Evolutionary conservation across 2,113 vertebrate species (phyloP), one percentile per base, ranked within the genome.

Genomic region (Atherinomorus stipes): DNA sequence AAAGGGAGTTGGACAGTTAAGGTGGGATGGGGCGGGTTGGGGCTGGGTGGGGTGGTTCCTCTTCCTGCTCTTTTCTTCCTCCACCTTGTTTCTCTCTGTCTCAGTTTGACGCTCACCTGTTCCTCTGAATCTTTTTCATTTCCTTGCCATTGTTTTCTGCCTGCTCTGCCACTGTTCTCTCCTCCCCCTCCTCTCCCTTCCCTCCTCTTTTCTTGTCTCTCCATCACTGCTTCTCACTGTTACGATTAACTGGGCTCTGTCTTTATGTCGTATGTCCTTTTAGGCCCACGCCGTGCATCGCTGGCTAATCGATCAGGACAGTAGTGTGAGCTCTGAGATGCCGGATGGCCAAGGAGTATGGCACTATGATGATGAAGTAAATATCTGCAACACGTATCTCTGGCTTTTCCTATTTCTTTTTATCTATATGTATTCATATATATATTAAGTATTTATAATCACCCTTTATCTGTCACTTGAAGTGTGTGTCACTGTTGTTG

Each of bases 341-440:
- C 92, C 88, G 91, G 94, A 95, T 93, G 93, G 93, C 92, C 94
- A 93, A 92, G 94, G 93, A 93, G 92, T 95, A 89, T 95, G 94
- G 94, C 93, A 93, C 94, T 94, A 80, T 95, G 94, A 95, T 93
- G 93, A 95, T 92, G 93, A 93, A 95, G 94, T 95, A 95, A 95
- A 94, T 95, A 95, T 94, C 92, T 82, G 91, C 93, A 93, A 94
- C 92, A 94, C 89, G 91, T 95, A 93, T 93, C 93, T 90, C 90
- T 94, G 89, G 90, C 84, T 92, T 91, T 92, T 87, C 81, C 76
- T 91, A 71, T 81, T 74, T 89, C 66, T 88, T 76, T 92, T 80
- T 93, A 82, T 92, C 58, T 87, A 42, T 86, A 70, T 90, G 40
- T 90, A 26, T 90, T 53, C 89, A 54, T 90, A 59, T 88, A 72